Evolutionary conservation across 2,113 vertebrate genomes (phyloP).

Genomic region (Polypterus senegalus): DNA sequence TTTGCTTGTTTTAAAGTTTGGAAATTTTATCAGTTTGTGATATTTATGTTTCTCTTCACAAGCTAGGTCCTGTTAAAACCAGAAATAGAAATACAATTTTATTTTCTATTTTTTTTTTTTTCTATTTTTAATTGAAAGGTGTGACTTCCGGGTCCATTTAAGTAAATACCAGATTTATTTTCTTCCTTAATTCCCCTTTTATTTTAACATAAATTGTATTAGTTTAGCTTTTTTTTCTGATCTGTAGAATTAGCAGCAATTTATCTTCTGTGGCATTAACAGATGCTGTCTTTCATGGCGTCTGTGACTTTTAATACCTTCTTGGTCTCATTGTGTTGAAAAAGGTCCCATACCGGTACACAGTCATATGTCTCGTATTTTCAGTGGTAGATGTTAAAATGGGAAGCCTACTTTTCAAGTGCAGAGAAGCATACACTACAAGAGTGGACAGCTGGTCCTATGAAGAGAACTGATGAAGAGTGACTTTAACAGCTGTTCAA

Average conservation of each 20-base stretch:
- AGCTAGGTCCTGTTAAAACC: too few relatives aligned
- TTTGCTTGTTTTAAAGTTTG: too few relatives aligned
- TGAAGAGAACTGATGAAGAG: slow-evolving; percentile 25
- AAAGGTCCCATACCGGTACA: slow-evolving; percentile 6
- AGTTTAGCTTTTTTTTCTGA: too few relatives aligned
- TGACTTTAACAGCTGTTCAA: slow-evolving; percentile 39
- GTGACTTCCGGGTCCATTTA: too few relatives aligned
- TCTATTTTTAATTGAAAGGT: too few relatives aligned
- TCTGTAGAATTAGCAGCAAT: neutral
- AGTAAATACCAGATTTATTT: too few relatives aligned
- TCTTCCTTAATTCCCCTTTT: too few relatives aligned
- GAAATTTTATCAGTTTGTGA: too few relatives aligned
- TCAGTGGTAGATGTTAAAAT: slow-evolving; percentile 9
- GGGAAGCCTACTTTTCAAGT: slow-evolving; percentile 2
- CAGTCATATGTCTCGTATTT: slow-evolving; percentile 5
- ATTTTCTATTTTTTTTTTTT: too few relatives aligned
- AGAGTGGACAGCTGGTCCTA: slow-evolving; percentile 28
- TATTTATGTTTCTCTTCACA: too few relatives aligned
- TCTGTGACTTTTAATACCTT: slow-evolving; percentile 23
- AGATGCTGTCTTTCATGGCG: slow-evolving; percentile 14
- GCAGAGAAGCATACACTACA: slow-evolving; percentile 19
- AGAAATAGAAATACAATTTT: too few relatives aligned
- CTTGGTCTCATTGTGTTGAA: slow-evolving; percentile 7
- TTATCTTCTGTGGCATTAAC: slow-evolving; percentile 9
- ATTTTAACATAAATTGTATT: too few relatives aligned